Evolutionary conservation across 1,140 invertebrate genomes (phyloP).

Genomic region (Drosophila arawakana): DNA sequence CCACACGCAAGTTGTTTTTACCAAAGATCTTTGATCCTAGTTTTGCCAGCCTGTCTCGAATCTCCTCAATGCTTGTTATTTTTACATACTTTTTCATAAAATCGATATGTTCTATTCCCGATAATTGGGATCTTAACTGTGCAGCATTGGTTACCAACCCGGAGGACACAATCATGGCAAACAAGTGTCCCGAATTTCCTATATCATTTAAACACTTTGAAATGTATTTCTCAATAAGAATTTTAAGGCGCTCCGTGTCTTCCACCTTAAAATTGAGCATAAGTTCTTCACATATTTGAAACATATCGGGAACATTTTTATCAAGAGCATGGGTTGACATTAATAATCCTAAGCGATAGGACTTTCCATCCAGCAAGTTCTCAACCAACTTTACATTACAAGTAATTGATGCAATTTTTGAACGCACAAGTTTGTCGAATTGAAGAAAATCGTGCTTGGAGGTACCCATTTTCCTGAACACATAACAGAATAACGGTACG

Average conservation of each 20-base stretch:
- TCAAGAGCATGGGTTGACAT: constrained; percentile 94
- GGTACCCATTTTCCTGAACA: constrained; percentile 94
- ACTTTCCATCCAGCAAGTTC: constrained; percentile 87
- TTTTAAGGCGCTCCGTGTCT: constrained; percentile 90
- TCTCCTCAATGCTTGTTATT: constrained; percentile 86
- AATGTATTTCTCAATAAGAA: constrained; percentile 91
- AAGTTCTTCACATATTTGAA: constrained; percentile 91
- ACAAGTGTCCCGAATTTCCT: constrained; percentile 91
- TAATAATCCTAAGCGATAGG: constrained; percentile 90
- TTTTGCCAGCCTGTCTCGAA: constrained; percentile 87
- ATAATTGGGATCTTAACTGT: constrained; percentile 88
- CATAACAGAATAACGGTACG: constrained; percentile 92
- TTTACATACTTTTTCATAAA: constrained; percentile 92
- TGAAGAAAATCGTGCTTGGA: constrained; percentile 90
- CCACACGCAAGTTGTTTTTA: constrained; percentile 87
- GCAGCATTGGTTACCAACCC: constrained; percentile 89
- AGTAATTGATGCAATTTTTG: constrained; percentile 91
- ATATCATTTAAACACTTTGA: constrained; percentile 91
- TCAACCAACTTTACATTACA: constrained; percentile 89
- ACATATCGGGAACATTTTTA: constrained; percentile 91
- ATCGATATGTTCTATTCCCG: constrained; percentile 91
- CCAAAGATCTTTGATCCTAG: constrained; percentile 88
- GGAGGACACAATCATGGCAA: constrained; percentile 91
- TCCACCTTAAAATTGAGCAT: constrained; percentile 89
- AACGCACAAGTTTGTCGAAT: constrained; percentile 91